Percentiles rank a stretch among this genome's conserved stretches.
phyloP scores from a whole-genome alignment of 2,113 vertebrate genomes.

The Serilophus lunatus region DNA sequence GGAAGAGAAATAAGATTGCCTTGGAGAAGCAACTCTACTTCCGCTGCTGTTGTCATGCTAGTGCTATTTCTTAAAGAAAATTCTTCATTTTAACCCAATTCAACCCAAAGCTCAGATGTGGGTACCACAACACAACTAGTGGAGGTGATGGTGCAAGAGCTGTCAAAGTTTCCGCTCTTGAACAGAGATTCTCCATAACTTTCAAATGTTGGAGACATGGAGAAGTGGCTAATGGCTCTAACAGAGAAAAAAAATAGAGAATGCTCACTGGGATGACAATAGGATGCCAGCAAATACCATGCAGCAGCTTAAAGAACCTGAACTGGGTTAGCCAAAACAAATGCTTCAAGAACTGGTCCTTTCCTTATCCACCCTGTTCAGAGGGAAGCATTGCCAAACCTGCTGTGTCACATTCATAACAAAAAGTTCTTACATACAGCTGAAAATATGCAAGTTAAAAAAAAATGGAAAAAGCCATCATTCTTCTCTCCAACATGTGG shows the following conservation, averaged over 20 bases:
- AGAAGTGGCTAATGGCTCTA: neutral
- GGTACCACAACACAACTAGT: neutral
- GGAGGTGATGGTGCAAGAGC: neutral
- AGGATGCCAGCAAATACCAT: neutral
- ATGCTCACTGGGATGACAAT: neutral
- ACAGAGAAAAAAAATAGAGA: neutral
- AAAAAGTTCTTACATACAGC: conserved; percentile 8
- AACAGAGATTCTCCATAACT: neutral
- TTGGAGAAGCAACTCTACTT: neutral
- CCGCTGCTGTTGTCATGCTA: neutral
- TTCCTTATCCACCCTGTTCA: conserved; percentile 1
- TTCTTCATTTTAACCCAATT: neutral
- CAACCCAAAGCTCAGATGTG: neutral
- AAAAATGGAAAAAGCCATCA: neutral
- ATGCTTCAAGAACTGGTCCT: neutral
- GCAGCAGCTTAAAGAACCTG: neutral
- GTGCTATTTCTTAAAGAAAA: neutral
- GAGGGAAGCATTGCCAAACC: conserved; percentile 1
- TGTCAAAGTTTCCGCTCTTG: neutral
- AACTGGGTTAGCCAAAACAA: neutral
- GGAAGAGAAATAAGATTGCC: neutral
- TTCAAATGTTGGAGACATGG: neutral
- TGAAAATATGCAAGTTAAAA: conserved; percentile 40
- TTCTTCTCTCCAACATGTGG: conserved; percentile 13
- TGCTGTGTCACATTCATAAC: conserved; percentile 11